These are phyloP conservation scores for Zaprionus africanus DNA, from an alignment of 1,140 invertebrate species.

Conservation along the genomic window DNA sequence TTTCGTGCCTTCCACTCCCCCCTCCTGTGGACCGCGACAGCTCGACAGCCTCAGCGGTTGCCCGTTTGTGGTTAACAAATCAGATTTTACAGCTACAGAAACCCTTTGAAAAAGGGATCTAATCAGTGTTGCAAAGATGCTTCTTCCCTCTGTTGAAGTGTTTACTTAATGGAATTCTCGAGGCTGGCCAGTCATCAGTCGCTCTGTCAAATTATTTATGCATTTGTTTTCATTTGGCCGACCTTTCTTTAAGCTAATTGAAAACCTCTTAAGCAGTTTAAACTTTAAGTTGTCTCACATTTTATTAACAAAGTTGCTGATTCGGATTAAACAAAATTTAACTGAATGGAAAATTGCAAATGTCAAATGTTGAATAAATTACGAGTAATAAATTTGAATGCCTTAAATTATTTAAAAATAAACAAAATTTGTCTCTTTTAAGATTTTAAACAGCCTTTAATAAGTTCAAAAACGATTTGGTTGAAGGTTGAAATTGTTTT, in stretches of 20 bases:
- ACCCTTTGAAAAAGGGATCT: not conserved
- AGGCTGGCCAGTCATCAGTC: not conserved
- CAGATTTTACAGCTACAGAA: slow-evolving; percentile 32
- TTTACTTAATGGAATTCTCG: not conserved
- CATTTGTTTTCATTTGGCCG: not conserved
- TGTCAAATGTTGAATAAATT: too few species aligned
- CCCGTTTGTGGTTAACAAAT: slow-evolving; percentile 48
- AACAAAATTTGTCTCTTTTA: too few species aligned
- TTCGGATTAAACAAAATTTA: too few species aligned
- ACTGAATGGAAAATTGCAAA: too few species aligned
- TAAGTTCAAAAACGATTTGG: too few species aligned
- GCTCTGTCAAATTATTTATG: not conserved
- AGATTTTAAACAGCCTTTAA: too few species aligned
- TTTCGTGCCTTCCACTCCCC: not conserved
- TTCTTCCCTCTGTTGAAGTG: not conserved
- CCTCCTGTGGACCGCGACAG: slow-evolving; percentile 3
- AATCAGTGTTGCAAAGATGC: slow-evolving; percentile 13
- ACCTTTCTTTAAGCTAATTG: not conserved
- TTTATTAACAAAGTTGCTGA: too few species aligned
- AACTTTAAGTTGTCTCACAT: not conserved
- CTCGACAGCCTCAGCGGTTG: slow-evolving; percentile 16
- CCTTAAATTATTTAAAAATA: too few species aligned
- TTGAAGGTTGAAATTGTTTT: too few species aligned
- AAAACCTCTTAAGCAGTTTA: slow-evolving; percentile 11
- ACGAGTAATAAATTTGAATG: too few species aligned